These are phyloP conservation scores for Melitaea athalia DNA, from an alignment of 2,888 invertebrate genomes.

Conservation along the genomic window DNA sequence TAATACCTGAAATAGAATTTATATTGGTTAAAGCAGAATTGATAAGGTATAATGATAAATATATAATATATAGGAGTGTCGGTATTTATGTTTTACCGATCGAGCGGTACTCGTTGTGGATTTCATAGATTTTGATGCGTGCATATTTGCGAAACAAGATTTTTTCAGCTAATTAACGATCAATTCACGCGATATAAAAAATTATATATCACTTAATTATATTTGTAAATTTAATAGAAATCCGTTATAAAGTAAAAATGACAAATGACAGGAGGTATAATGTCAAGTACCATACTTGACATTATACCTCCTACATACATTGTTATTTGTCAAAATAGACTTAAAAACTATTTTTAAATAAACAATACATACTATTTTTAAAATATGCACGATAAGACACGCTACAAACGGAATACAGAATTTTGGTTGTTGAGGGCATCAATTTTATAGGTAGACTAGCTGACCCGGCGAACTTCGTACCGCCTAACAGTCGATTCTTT, in stretches of 20 bases:
- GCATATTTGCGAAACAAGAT: slow-evolving; percentile 23
- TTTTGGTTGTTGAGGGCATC: no score
- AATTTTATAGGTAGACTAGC: no score
- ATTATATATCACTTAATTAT: slow-evolving; percentile 4
- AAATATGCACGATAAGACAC: no score
- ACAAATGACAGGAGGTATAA: slow-evolving; percentile 7
- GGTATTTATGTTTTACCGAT: slow-evolving; percentile 47
- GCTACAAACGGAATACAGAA: no score
- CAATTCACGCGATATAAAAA: background rate
- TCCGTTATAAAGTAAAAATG: slow-evolving; percentile 11
- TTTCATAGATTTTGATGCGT: slow-evolving; percentile 45
- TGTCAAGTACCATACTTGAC: no score
- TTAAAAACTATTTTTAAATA: no score
- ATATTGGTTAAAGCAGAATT: background rate
- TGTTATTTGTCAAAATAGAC: no score
- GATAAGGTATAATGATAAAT: background rate
- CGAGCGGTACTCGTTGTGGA: slow-evolving; percentile 47
- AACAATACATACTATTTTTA: no score
- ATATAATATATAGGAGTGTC: background rate
- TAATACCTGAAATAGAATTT: slow-evolving; percentile 20
- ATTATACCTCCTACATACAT: background rate
- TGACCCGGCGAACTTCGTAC: no score
- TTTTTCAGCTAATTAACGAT: background rate
- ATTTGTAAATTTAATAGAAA: slow-evolving; percentile 1
- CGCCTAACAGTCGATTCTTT: no score